These are phyloP conservation scores for Carcharodon carcharias DNA, from an alignment of 2,797 vertebrate species.

Conservation along the genomic window DNA sequence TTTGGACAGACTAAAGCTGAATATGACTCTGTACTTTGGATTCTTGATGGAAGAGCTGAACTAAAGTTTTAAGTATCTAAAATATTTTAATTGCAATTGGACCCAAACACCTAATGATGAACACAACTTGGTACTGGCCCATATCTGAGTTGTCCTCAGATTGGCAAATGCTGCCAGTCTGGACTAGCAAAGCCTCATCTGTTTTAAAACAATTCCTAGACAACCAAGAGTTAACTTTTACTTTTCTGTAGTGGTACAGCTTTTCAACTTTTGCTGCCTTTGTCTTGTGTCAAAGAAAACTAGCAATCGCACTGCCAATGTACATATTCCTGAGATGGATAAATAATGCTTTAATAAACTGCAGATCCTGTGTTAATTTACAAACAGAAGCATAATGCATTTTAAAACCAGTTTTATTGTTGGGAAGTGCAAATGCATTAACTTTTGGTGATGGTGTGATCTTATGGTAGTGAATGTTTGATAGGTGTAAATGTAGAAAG, in stretches of 20 bases:
- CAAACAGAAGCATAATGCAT: neutral
- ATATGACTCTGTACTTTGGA: neutral
- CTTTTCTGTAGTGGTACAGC: neutral
- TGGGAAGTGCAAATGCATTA: neutral
- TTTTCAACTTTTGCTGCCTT: neutral
- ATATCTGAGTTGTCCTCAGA: neutral
- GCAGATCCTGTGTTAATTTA: neutral
- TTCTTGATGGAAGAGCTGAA: neutral
- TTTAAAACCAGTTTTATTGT: neutral
- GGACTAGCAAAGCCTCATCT: neutral
- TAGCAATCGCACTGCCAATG: slow-evolving; percentile 15
- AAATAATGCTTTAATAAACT: neutral
- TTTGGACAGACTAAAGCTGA: neutral
- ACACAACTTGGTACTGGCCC: neutral
- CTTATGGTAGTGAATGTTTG: neutral
- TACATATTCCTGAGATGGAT: neutral
- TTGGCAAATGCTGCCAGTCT: neutral
- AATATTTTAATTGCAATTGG: neutral
- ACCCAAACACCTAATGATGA: neutral
- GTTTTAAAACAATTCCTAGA: neutral
- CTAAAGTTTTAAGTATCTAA: neutral
- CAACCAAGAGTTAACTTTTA: neutral
- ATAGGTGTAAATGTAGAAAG: neutral
- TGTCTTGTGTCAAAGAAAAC: slow-evolving; percentile 1
- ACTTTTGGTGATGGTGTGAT: neutral